These are phyloP conservation scores for Anas flavirostris DNA, from an alignment of 2,797 vertebrate species.

Conservation along the genomic window DNA sequence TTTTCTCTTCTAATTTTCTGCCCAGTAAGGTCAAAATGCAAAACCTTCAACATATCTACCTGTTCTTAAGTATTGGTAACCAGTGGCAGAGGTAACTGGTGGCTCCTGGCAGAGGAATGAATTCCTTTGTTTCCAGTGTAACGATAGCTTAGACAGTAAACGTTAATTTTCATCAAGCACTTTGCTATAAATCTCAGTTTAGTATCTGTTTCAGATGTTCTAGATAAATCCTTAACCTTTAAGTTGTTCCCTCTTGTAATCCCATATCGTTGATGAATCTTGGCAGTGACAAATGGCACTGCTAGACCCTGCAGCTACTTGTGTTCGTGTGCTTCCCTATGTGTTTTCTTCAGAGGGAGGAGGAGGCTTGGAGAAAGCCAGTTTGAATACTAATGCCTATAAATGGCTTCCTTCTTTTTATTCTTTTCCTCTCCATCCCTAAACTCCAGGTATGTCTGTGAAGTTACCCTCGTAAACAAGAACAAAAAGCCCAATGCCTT, in stretches of 20 bases:
- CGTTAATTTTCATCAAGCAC: slow-evolving; percentile 34
- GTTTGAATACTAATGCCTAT: background rate
- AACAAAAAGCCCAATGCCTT: background rate
- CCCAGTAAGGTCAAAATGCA: background rate
- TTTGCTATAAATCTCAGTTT: slow-evolving; percentile 53
- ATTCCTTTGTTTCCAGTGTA: background rate
- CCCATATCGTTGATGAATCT: slow-evolving; percentile 35
- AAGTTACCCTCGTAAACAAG: background rate
- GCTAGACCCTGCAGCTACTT: background rate
- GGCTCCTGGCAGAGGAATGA: background rate
- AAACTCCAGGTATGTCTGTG: background rate
- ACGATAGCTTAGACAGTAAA: background rate
- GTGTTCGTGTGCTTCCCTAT: background rate
- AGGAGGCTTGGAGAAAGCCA: background rate
- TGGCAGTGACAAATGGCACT: slow-evolving; percentile 55
- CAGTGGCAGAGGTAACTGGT: background rate
- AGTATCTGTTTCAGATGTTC: slow-evolving; percentile 50
- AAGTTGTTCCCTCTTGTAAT: slow-evolving; percentile 28
- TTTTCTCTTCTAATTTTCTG: background rate
- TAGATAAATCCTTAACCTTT: slow-evolving; percentile 68
- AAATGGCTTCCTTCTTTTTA: background rate
- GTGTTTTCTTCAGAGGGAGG: background rate
- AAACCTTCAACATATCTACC: background rate
- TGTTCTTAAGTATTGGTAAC: background rate
- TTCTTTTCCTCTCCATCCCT: background rate